Base-by-base conservation (phyloP, 2,888 invertebrate species). In the Cephus pygmeus region DNA sequence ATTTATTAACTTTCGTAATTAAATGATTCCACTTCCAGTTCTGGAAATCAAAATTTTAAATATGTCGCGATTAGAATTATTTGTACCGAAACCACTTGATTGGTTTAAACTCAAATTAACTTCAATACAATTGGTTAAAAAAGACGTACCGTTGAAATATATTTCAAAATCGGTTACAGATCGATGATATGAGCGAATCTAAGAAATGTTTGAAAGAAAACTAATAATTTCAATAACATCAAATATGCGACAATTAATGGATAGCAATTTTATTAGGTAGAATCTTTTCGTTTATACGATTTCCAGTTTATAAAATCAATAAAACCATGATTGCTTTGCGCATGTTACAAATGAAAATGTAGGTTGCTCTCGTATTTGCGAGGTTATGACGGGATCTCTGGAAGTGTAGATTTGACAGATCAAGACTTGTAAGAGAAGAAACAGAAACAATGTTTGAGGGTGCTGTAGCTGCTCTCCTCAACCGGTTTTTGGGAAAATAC, bases 401-500 rank as follows among this genome's bases (percentile, higher is more conserved):
- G 15, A 56, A 56, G 40, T 56, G 23, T 23, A 56, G 40, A 56
- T 56, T 56, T 56, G 40, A 56, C 40, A 56, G 23, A 56, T 56
- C 40, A 56, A 23, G 40, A 1, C 40, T 56, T 23, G 40, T 15
- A 56, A 23, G 15, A 56, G 40, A 56, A 23, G 40, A 36, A 77
- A 40, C 31, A 31, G 30, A 76, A 73, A 73, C 33, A 74, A 96
- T 96, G 96, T 95, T 96, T 89, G 96, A 96, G 92, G 95, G 96
- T 86, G 94, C 96, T 34, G 95, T 96, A 73, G 96, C 96, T 80
- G 95, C 96, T 79, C 93, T 96, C 86, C 93, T 97, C 73, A 96
- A 97, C 93, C 95, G 95, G 88, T 94, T 96, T 83, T 93, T 97
- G 85, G 96, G 96, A 81, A 96, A 96, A 91, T 97, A 96, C 88